phyloP scores from a whole-genome alignment of 2,888 invertebrate genomes.

The Sphaerophoria rueppellii region DNA sequence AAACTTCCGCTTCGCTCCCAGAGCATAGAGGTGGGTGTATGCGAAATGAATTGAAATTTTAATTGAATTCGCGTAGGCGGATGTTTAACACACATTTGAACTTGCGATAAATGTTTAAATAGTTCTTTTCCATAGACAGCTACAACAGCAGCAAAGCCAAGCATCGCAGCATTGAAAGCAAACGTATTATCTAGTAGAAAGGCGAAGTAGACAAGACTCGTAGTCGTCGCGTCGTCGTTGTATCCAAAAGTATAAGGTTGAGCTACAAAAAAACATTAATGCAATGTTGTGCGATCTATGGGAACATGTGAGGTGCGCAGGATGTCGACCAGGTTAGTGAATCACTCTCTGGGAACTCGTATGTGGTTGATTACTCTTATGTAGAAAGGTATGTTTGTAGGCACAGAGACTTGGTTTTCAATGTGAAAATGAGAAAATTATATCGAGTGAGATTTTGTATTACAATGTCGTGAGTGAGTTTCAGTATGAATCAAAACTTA shows the following conservation, averaged over 20 bases:
- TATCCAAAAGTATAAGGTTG: too few relatives aligned
- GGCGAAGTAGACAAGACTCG: constrained; percentile 14
- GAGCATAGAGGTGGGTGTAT: constrained; percentile 57
- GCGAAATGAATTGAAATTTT: constrained; percentile 73
- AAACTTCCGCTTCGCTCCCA: constrained; percentile 62
- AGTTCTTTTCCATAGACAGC: constrained; percentile 63
- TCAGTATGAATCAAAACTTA: not conserved
- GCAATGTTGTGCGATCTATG: constrained; percentile 34
- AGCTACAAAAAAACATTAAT: not conserved
- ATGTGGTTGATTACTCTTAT: constrained; percentile 32
- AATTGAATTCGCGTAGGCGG: constrained; percentile 70
- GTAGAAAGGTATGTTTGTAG: constrained; percentile 42
- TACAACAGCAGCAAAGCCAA: constrained; percentile 7
- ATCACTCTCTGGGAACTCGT: constrained; percentile 38
- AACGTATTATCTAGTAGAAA: constrained; percentile 10
- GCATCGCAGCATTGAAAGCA: constrained; percentile 13
- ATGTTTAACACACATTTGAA: constrained; percentile 69
- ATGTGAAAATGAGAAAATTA: constrained; percentile 21
- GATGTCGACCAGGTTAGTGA: constrained; percentile 59
- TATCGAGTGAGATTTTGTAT: constrained; percentile 61
- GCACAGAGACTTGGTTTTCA: constrained; percentile 14
- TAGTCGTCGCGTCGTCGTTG: too few relatives aligned
- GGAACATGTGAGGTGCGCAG: constrained; percentile 47
- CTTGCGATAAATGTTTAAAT: constrained; percentile 71
- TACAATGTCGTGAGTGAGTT: constrained; percentile 52